Base-by-base conservation (phyloP, 1,140 invertebrate genomes). In the Aphaenogaster rudis region DNA sequence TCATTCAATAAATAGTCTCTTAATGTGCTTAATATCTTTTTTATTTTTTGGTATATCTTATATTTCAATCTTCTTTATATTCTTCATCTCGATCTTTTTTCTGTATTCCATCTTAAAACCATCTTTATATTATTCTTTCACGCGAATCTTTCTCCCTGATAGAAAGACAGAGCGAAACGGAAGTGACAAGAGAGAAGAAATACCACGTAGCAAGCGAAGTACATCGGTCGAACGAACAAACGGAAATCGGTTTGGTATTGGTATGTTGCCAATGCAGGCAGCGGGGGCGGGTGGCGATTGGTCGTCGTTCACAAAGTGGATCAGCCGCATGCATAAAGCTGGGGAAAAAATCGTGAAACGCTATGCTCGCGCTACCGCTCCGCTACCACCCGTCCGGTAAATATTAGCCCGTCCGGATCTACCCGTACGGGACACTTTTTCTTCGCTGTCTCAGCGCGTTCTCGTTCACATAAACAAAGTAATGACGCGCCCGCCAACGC, bases 381-480 rank as follows among this genome's bases (percentile, higher is more conserved):
- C n/a, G 66, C 63, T 33, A 52, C 45, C 86, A 72, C 36, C 39
- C 78, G 87, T 80, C 88, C 88, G 91, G 86, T 92, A 93, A 93
- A 93, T 93, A 93, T 92, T 89, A 91, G 66, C 67, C 61, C 59
- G 57, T 69, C 59, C 86, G 42, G 66, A 50, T 79, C 64, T 82
- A 54, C 66, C 52, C 86, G 80, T 79, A 48, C 87, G 81, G 67
- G 76, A 89, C 88, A 88, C 88, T 93, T 91, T 93, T 93, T 92
- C 91, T 92, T 89, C 86, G 67, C 89, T 92, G 92, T 94, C 93
- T 92, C 91, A 52, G 86, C 90, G 86, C 86, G 81, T 94, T 94
- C 90, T 86, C 86, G 86, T 91, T 88, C 93, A 92, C 93, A 92
- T 94, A 93, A 94, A 94, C 91, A 93, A 93, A 90, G 93, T 93